These are phyloP conservation scores for Bryconaethiops microstoma DNA, from an alignment of 2,797 vertebrate species.

Conservation along the genomic window DNA sequence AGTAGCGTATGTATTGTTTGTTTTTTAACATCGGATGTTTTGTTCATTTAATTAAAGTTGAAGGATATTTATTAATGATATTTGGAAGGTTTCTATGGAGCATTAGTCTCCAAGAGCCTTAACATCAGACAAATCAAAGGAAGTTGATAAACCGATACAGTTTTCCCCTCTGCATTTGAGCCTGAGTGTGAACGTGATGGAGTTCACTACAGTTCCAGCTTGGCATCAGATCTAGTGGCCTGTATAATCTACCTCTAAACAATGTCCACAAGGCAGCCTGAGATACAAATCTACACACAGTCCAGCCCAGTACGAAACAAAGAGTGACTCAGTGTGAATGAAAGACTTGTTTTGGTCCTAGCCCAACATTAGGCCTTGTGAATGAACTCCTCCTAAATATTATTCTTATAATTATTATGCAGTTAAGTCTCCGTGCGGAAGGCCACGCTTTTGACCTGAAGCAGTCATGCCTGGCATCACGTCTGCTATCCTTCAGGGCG, in stretches of 20 bases:
- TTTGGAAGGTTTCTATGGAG: not conserved
- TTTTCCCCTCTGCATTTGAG: not conserved
- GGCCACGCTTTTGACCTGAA: conserved; percentile 47
- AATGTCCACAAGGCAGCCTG: conserved; percentile 42
- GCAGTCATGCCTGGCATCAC: conserved; percentile 41
- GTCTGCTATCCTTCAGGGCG: not conserved
- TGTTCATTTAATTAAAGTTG: not conserved
- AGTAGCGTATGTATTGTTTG: not conserved
- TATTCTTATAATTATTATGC: conserved; percentile 15
- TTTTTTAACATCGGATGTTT: not conserved
- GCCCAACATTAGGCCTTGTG: conserved; percentile 41
- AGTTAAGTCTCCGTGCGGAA: conserved; percentile 66
- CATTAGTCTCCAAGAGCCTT: not conserved
- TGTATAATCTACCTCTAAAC: conserved; percentile 46
- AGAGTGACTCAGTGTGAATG: conserved; percentile 62
- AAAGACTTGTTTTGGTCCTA: conserved; percentile 56
- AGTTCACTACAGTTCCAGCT: conserved; percentile 45
- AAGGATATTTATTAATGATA: not conserved
- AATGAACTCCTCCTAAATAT: conserved; percentile 58
- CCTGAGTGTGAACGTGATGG: conserved; percentile 49
- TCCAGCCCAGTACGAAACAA: conserved; percentile 55
- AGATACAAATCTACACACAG: conserved; percentile 59
- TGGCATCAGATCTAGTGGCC: conserved; percentile 45
- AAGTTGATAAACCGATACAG: not conserved
- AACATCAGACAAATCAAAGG: not conserved